Conservation (phyloP, 2,888 invertebrate genomes). For the Temnothorax ravouxi region DNA sequence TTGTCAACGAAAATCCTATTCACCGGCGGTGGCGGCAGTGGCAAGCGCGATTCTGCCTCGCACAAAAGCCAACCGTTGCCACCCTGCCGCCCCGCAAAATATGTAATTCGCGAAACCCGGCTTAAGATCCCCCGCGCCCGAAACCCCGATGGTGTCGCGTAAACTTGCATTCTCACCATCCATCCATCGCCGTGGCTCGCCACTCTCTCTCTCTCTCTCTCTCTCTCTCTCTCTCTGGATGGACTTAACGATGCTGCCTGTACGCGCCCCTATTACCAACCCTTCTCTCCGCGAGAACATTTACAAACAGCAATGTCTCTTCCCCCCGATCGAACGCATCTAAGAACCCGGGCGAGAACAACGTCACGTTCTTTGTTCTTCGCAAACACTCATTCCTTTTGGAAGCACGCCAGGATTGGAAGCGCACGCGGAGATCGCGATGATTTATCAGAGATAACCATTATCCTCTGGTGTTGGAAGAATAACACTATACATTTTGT, state of each 20-base stretch:
- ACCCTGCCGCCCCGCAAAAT: conserved; percentile 37
- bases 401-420: not conserved
- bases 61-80: conserved; percentile 42
- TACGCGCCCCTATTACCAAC: not conserved
- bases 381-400: conserved; percentile 1
- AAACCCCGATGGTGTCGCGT: conserved; percentile 29
- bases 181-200: conserved; percentile 28
- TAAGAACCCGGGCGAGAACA: not conserved
- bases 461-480: too few species aligned
- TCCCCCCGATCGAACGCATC: conserved; percentile 19
- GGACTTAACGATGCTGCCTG: conserved; percentile 17
- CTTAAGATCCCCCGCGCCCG: conserved; percentile 34
- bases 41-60: conserved; percentile 43
- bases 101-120: conserved; percentile 46
- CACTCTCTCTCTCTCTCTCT: not conserved
- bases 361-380: conserved; percentile 29
- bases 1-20: conserved; percentile 49
- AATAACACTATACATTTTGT: not conserved
- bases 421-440: not conserved
- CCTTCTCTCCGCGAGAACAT: not conserved
- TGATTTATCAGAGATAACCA: not conserved
- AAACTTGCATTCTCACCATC: conserved; percentile 54
- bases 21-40: conserved; percentile 18
- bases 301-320: not conserved
- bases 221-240: too few species aligned